Evolutionary conservation across 2,888 invertebrate genomes (phyloP).

Genomic region (Himalopsyche japonica): DNA sequence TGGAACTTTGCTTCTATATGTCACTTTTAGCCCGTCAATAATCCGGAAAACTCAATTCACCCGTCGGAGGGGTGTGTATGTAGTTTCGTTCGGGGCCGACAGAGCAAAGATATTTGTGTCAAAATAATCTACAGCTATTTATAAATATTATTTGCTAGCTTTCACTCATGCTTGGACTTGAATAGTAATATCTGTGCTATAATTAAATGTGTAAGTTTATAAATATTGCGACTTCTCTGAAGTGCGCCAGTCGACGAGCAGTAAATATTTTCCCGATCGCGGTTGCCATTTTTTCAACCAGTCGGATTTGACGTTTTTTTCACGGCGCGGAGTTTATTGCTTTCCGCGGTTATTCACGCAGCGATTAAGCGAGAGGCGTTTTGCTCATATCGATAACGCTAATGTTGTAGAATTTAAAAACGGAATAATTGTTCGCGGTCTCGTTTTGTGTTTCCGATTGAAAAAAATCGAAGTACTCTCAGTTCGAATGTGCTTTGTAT

Average conservation of each 20-base stretch:
- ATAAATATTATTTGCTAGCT: conserved; percentile 64
- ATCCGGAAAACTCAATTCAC: conserved; percentile 46
- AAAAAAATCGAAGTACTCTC: background rate
- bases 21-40: conserved; percentile 24
- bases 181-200: conserved; percentile 62
- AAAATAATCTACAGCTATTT: conserved; percentile 63
- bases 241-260: conserved; percentile 53
- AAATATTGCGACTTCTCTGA: conserved; percentile 58
- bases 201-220: conserved; percentile 62
- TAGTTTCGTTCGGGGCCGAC: conserved; percentile 44
- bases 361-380: background rate
- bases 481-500: background rate
- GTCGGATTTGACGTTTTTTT: conserved; percentile 44
- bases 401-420: background rate
- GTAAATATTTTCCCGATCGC: conserved; percentile 51
- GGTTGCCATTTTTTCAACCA: conserved; percentile 58
- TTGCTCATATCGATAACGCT: background rate
- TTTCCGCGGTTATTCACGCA: background rate
- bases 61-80: conserved; percentile 61
- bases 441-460: background rate
- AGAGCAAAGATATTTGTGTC: conserved; percentile 48
- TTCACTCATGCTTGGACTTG: conserved; percentile 63
- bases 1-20: conserved; percentile 2
- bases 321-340: background rate
- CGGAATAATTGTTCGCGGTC: background rate